Evolutionary conservation across 2,888 invertebrate genomes (phyloP), one percentile per base, ranked within the genome.

Genomic region (Lasioglossum oenotherae): DNA sequence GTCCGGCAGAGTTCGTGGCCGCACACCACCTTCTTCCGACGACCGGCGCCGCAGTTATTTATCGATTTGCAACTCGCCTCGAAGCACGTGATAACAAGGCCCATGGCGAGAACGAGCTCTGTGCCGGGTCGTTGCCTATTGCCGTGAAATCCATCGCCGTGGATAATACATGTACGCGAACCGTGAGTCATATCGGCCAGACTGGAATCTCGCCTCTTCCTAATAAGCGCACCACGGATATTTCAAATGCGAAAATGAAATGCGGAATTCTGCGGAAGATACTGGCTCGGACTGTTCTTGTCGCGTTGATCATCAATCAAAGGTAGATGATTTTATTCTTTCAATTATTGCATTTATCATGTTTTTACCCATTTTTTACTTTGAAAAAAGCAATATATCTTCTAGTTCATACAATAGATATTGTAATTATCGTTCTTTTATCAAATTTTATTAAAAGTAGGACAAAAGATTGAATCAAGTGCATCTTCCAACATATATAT

Each of bases 1-100:
- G 64, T 35, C 64, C 10, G 19, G 6, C 76, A 83, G 87, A 74
- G 75, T 77, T 41, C 82, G 72, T 41, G n/a, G 38, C 38, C 69
- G 71, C n/a, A n/a, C 41, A 64, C 60, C 82, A 53, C 73, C 86
- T 80, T 80, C 87, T 85, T 87, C 83, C 79, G 76, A 74, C 86
- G 87, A 75, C 81, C 78, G 85, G 73, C 76, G 84, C 80, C 87
- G 88, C 85, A 87, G 90, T 91, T 90, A 91, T 91, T 91, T 88
- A 90, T 87, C 89, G 91, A 91, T 91, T 91, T 90, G 86, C 86
- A 85, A 81, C 87, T 91, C 90, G 89, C 86, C 87, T 86, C 89
- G 74, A 74, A 90, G 87, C 87, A 89, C 84, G 89, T 82, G 91
- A 92, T 91, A 92, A 92, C 88, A 87, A 92, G 90, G 84, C 74